Percentiles rank a stretch among this genome's conserved stretches.
phyloP scores from a whole-genome alignment of 1,140 invertebrate genomes.

The Maconellicoccus hirsutus region DNA sequence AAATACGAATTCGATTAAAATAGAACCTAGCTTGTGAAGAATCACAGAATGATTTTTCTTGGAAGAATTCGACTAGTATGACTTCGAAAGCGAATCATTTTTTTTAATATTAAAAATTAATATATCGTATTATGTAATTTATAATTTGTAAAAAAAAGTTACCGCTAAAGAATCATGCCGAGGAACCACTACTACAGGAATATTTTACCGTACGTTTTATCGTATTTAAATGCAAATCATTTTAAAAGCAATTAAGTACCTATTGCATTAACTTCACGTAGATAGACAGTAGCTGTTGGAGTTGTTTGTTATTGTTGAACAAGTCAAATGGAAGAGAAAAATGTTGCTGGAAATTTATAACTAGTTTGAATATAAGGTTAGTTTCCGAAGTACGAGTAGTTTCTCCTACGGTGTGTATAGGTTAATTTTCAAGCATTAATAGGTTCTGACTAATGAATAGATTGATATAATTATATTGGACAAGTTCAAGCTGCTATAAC shows the following conservation, averaged over 20 bases:
- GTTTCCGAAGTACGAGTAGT: neutral
- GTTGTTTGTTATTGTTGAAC: neutral
- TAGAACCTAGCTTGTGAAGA: too few species aligned
- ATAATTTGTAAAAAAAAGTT: neutral
- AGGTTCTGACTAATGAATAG: neutral
- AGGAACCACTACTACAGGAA: neutral
- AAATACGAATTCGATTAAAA: too few species aligned
- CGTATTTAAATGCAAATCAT: slow-evolving; percentile 4
- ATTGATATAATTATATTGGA: neutral
- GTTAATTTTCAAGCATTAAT: slow-evolving; percentile 1
- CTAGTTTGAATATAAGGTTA: neutral
- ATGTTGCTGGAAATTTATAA: neutral
- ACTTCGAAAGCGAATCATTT: too few species aligned
- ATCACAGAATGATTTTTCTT: too few species aligned
- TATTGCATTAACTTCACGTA: neutral
- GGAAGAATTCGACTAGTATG: too few species aligned
- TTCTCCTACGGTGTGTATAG: neutral
- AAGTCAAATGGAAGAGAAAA: neutral
- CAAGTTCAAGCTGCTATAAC: neutral
- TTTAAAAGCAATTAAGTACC: neutral
- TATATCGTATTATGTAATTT: neutral
- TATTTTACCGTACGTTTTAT: neutral
- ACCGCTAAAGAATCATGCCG: neutral
- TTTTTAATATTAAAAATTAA: neutral
- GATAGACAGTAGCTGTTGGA: neutral